These are phyloP conservation scores for Meganola albula DNA, from an alignment of 2,888 invertebrate species.

Conservation along the genomic window DNA sequence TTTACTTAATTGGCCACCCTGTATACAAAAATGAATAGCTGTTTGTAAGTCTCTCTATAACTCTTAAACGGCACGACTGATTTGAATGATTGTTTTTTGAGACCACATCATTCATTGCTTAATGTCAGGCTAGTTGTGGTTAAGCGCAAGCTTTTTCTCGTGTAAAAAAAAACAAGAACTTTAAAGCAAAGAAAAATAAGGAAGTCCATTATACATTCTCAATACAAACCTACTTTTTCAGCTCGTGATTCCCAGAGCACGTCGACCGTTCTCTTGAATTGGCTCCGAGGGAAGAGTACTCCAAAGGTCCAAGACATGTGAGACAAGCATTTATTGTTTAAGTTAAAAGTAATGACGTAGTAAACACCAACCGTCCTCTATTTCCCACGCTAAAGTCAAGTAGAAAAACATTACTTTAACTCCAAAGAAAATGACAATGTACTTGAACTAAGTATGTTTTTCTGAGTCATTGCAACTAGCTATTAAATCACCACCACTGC, in stretches of 20 bases:
- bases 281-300: conserved; percentile 87
- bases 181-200: no score
- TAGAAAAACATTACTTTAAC: neutral
- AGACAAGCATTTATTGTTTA: conserved; percentile 30
- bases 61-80: no score
- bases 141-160: no score
- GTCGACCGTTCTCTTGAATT: conserved; percentile 86
- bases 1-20: no score
- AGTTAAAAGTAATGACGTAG: conserved; percentile 17
- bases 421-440: neutral
- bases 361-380: conserved; percentile 17
- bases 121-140: neutral
- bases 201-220: no score
- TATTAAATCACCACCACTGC: conserved; percentile 41
- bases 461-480: conserved; percentile 40
- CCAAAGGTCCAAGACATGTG: conserved; percentile 79
- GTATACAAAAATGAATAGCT: no score
- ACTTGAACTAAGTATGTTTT: conserved; percentile 1
- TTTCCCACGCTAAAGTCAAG: neutral
- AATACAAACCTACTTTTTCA: conserved; percentile 70
- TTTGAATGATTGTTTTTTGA: no score
- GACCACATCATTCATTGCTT: no score
- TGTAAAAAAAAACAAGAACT: no score
- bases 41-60: no score
- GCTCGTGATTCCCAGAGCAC: conserved; percentile 89